A percentile compares a stretch with the other conserved stretches of the same genome.
Evolutionary conservation across 1,140 invertebrate species (phyloP).

Genomic region (Meloidogyne chitwoodi): DNA sequence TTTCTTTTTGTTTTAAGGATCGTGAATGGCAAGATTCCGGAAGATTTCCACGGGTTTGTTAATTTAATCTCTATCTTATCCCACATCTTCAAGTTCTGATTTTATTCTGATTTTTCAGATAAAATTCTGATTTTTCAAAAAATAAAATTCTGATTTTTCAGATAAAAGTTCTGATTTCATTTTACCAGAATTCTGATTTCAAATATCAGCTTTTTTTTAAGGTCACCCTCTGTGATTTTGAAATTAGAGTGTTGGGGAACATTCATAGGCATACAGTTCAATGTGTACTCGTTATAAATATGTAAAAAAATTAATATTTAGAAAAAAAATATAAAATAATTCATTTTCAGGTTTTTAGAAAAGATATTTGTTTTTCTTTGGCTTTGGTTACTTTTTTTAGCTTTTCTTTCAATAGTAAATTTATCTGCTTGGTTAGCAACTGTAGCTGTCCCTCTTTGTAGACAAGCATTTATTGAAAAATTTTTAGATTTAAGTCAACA

Average conservation of each 20-base stretch:
- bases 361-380: slow-evolving; percentile 61
- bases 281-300: slow-evolving; percentile 58
- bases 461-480: slow-evolving; percentile 54
- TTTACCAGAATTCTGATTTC: too few species aligned
- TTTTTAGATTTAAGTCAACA: slow-evolving; percentile 42
- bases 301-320: slow-evolving; percentile 15
- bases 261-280: slow-evolving; percentile 61
- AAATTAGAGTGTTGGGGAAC: slow-evolving; percentile 61
- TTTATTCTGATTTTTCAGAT: too few species aligned
- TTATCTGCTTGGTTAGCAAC: slow-evolving; percentile 57
- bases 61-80: too few species aligned
- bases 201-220: too few species aligned
- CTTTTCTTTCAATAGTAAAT: slow-evolving; percentile 50
- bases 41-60: slow-evolving; percentile 63
- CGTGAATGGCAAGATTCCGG: slow-evolving; percentile 57
- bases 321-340: neutral
- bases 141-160: too few species aligned
- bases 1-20: slow-evolving; percentile 40
- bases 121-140: too few species aligned
- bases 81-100: too few species aligned
- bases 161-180: too few species aligned
- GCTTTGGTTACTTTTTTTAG: slow-evolving; percentile 55
- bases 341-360: slow-evolving; percentile 50
- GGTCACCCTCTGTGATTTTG: slow-evolving; percentile 61
- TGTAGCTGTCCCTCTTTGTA: slow-evolving; percentile 42